Evolutionary conservation across 2,797 vertebrate species (phyloP), one percentile per base, ranked within the genome.

Genomic region (Pangasius larnaudii): DNA sequence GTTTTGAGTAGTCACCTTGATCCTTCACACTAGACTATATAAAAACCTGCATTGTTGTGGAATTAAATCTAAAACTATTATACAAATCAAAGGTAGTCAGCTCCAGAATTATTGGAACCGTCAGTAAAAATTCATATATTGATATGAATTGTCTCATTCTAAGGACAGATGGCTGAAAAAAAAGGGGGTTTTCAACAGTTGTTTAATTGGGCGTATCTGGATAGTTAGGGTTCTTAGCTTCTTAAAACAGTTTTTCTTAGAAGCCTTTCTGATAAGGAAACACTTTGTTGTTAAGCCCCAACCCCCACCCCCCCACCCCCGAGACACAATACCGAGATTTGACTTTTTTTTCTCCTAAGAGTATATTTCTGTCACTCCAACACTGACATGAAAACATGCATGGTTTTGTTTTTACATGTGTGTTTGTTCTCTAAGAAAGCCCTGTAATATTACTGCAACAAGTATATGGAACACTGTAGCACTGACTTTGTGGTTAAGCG

Each of bases 211-310:
- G 65, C 14, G 33, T 72, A 72, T 72, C 36, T 42, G 36, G 1
- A 33, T 33, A 5, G 8, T 72, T 72, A 42, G 36, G 18, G 18
- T 9, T 72, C 19, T 39, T 72, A 9, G 18, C 19, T 39, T 22
- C 65, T 30, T 11, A 30, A 65, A 65, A 65, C 46, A 3, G 69
- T 19, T 39, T 71, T 71, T n/a, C 6, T 14, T 30, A 5, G 11
- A 65, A 46, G 71, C 13, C 13, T 86, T 81, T 67, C 51, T 81
- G 36, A 58, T 46, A 46, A 58, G 36, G 78, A 49, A 75, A 75
- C 27, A 27, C 11, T 13, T 49, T 75, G 42, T 75, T 75, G 22
- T 75, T 49, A 46, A n/a, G 46, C 39, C 36, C 3, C 36, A n/a
- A n/a, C 13, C 46, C 51, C 51, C 46, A 1, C 2, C 36, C 36